phyloP scores from a whole-genome alignment of 2,888 invertebrate species.

The Malthinus flaveolus region DNA sequence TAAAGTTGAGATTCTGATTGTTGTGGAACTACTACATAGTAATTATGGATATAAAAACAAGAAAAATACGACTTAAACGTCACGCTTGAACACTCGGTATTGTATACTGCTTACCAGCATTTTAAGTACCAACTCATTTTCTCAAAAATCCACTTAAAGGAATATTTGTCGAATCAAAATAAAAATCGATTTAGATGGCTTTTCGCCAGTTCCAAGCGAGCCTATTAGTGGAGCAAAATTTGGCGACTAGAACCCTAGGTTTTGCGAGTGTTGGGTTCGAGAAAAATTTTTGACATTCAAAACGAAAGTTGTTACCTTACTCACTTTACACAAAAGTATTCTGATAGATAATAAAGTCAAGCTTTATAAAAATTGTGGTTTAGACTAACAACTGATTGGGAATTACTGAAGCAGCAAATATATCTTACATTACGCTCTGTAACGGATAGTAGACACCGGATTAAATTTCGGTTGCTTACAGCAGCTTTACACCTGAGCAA shows the following conservation, averaged over 20 bases:
- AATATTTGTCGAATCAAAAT: too few relatives aligned
- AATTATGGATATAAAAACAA: slow-evolving; percentile 29
- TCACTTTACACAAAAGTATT: slow-evolving; percentile 16
- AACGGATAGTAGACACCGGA: slow-evolving; percentile 52
- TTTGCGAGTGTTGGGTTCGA: neutral
- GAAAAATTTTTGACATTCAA: slow-evolving; percentile 14
- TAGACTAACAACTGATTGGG: slow-evolving; percentile 51
- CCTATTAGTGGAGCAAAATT: too few relatives aligned
- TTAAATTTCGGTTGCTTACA: slow-evolving; percentile 52
- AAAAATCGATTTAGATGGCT: too few relatives aligned
- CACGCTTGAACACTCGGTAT: slow-evolving; percentile 41
- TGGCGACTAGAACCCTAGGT: neutral
- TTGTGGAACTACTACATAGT: slow-evolving; percentile 23
- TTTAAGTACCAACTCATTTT: slow-evolving; percentile 17
- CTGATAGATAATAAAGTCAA: slow-evolving; percentile 37
- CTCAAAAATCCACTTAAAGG: too few relatives aligned
- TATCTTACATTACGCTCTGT: slow-evolving; percentile 55
- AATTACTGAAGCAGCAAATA: slow-evolving; percentile 53
- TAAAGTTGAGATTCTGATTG: slow-evolving; percentile 22
- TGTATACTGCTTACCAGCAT: slow-evolving; percentile 34
- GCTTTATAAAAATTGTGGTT: slow-evolving; percentile 50
- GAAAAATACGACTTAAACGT: slow-evolving; percentile 30
- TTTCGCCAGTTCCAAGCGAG: too few relatives aligned
- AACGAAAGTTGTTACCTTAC: slow-evolving; percentile 24
- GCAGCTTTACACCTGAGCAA: slow-evolving; percentile 48